These are phyloP conservation scores for Limnephilus rhombicus DNA, from an alignment of 2,888 invertebrate species.

Conservation along the genomic window DNA sequence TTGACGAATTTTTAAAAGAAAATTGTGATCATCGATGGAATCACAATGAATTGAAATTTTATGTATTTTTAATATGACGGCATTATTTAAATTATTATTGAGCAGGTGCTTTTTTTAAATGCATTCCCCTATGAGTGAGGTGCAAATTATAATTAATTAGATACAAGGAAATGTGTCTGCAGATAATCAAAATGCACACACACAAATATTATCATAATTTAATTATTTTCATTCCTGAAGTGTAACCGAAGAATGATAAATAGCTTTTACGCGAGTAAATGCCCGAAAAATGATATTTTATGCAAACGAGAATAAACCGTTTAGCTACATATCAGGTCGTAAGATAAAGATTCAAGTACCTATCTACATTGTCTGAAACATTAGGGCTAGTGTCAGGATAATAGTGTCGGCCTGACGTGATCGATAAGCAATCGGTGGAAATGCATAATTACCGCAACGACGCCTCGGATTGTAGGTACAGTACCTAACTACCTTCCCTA, in stretches of 20 bases:
- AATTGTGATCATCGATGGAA: not conserved
- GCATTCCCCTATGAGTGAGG: not conserved
- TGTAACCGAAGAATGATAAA: no score
- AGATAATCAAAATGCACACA: no score
- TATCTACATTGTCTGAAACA: not conserved
- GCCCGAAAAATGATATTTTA: no score
- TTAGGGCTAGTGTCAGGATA: conserved; percentile 3
- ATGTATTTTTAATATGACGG: not conserved
- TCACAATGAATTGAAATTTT: not conserved
- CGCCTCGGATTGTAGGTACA: not conserved
- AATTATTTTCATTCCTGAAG: no score
- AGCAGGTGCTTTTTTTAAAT: not conserved
- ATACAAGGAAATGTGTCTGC: not conserved
- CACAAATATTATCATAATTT: no score
- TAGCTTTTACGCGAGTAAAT: no score
- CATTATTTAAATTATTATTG: not conserved
- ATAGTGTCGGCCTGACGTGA: conserved; percentile 38
- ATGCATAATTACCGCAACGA: conserved; percentile 44
- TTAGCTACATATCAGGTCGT: not conserved
- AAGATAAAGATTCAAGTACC: not conserved
- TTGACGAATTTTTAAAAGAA: not conserved
- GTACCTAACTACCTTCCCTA: not conserved
- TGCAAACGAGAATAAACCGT: not conserved
- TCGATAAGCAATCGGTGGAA: conserved; percentile 58
- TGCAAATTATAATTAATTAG: not conserved